A percentile compares a stretch with the other conserved stretches of the same genome.
Evolutionary conservation across 2,888 invertebrate species (phyloP).

Genomic region (Tachina grossa): DNA sequence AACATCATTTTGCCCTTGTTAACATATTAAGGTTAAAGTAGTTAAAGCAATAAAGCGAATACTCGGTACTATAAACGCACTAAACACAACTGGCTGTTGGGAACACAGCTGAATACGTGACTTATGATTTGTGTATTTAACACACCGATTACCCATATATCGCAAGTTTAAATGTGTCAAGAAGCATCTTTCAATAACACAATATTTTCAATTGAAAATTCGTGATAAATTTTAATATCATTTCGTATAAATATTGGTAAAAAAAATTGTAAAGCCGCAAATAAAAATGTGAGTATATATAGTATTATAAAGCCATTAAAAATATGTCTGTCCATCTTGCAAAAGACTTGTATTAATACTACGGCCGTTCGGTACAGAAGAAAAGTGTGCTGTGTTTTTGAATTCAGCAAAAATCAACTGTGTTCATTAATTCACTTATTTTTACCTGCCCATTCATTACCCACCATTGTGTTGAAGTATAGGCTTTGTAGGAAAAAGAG

Average conservation of each 20-base stretch:
- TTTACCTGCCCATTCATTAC: constrained; percentile 73
- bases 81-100: constrained; percentile 48
- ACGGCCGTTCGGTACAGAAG: constrained; percentile 51
- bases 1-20: neutral
- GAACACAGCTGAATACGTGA: constrained; percentile 71
- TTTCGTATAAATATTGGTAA: neutral
- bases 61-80: constrained; percentile 5
- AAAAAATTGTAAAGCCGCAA: neutral
- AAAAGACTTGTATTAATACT: neutral
- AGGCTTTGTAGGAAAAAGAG: constrained; percentile 26
- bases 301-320: neutral
- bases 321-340: no score
- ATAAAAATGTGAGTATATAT: constrained; percentile 17
- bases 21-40: constrained; percentile 39
- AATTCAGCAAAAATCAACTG: constrained; percentile 68
- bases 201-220: constrained; percentile 4
- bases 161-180: constrained; percentile 72
- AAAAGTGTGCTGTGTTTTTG: constrained; percentile 62
- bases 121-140: constrained; percentile 33
- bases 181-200: constrained; percentile 50
- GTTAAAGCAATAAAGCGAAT: constrained; percentile 43
- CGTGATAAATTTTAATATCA: neutral
- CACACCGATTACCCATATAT: constrained; percentile 50
- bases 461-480: constrained; percentile 67
- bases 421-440: constrained; percentile 50